These are phyloP conservation scores for Campoplex capitator DNA, from an alignment of 2,888 invertebrate genomes.

Conservation along the genomic window DNA sequence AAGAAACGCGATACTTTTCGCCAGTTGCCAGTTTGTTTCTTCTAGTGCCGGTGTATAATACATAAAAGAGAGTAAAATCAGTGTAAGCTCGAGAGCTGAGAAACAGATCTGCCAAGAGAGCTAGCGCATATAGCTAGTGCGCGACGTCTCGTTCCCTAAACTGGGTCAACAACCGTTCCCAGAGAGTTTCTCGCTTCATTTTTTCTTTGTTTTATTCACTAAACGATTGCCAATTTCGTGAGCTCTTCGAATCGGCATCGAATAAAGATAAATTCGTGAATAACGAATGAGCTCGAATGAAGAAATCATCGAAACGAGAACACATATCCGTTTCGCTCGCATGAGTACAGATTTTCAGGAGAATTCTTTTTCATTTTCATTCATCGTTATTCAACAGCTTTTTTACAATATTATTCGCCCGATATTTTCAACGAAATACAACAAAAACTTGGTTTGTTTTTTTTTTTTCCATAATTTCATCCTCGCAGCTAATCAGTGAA, in stretches of 20 bases:
- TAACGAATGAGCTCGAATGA: neutral
- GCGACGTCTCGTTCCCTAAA: neutral
- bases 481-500: neutral
- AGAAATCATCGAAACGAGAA: neutral
- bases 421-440: too few relatives aligned
- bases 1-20: conserved; percentile 30
- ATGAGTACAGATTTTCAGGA: too few relatives aligned
- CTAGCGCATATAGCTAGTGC: neutral
- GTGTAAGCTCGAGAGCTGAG: neutral
- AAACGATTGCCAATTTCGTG: conserved; percentile 9
- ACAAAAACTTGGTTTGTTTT: too few relatives aligned
- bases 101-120: neutral
- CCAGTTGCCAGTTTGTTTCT: conserved; percentile 13
- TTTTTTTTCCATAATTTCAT: neutral
- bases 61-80: neutral
- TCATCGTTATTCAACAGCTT: too few relatives aligned
- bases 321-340: neutral
- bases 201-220: neutral
- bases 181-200: neutral
- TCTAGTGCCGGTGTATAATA: neutral
- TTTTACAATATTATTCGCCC: too few relatives aligned
- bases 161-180: conserved; percentile 8
- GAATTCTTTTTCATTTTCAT: too few relatives aligned
- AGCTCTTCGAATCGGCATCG: neutral
- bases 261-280: neutral